Evolutionary conservation across 2,888 invertebrate genomes (phyloP), one percentile per base, ranked within the genome.

Genomic region (Nematopogon swammerdamellus): DNA sequence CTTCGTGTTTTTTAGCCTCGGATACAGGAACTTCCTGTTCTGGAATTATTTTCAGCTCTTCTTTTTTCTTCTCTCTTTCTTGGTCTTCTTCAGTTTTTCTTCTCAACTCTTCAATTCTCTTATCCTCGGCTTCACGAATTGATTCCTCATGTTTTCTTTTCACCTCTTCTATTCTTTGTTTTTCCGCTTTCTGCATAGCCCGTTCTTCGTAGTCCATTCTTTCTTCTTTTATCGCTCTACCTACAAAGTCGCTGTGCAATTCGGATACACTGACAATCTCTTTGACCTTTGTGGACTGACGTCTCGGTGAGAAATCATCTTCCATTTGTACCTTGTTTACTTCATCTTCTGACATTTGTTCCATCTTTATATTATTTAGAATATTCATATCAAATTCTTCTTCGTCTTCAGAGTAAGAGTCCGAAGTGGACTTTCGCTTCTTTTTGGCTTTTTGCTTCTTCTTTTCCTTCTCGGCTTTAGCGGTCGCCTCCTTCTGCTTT

Each of bases 231-330:
- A 60, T 56, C 55, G 75, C n/a, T 14, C 62, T 68, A 1, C 68
- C 71, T 1, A 75, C 76, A 42, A 80, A 75, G 53, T 79, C 76
- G 46, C 67, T 75, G 48, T 80, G 79, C 18, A 80, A 47, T 51
- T 80, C 74, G 56, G 74, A 79, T 0, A 80, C 79, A 36, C 76
- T 70, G 2, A 80, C 79, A 1, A 80, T 79, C 54, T 79, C 73
- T 18, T 53, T 49, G 2, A 44, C 47, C n/a, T 30, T 49, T 62
- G 61, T 20, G 52, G 56, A 46, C 53, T 52, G 54, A 45, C 67
- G 63, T 52, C 69, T 58, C 0, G 73, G 72, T 0, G 75, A 73
- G 48, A 75, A 76, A 1, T 70, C 56, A 17, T 48, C 44, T 2
- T 42, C 44, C 48, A 59, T 54, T 18, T 63, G 46, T 2, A 50